phyloP scores from a whole-genome alignment of 2,888 invertebrate genomes.

The Rhogogaster chlorosoma region DNA sequence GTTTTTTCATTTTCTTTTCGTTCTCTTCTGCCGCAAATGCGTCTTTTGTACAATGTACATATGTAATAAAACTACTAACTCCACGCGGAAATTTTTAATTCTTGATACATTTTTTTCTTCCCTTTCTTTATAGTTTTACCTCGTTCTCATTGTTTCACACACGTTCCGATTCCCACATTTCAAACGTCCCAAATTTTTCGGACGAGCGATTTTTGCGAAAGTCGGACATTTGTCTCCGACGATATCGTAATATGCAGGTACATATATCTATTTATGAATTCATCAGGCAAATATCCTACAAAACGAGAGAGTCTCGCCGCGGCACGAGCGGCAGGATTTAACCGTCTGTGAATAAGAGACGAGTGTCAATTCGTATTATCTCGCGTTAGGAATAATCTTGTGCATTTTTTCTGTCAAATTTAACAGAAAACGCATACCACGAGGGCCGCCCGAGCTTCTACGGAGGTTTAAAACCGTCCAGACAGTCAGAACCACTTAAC shows the following conservation, averaged over 20 bases:
- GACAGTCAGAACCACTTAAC: constrained; percentile 45
- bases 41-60: too few species aligned
- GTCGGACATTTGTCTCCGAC: constrained; percentile 11
- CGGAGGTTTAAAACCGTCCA: constrained; percentile 4
- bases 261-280: too few species aligned
- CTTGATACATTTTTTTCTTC: background rate
- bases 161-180: constrained; percentile 14
- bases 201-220: constrained; percentile 19
- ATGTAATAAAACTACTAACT: background rate
- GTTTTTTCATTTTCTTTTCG: background rate
- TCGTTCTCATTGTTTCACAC: background rate
- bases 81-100: background rate
- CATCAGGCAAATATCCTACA: constrained; percentile 58
- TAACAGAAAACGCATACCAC: background rate
- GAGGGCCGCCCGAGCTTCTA: background rate
- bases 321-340: background rate
- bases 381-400: background rate
- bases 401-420: constrained; percentile 9
- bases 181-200: background rate
- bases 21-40: background rate
- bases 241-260: background rate
- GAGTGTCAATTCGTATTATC: constrained; percentile 57
- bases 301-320: constrained; percentile 45
- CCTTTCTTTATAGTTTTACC: background rate
- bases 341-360: constrained; percentile 48